Evolutionary conservation across 2,888 invertebrate genomes (phyloP), one percentile per base, ranked within the genome.

Genomic region (Cryptocheilus praepositus): DNA sequence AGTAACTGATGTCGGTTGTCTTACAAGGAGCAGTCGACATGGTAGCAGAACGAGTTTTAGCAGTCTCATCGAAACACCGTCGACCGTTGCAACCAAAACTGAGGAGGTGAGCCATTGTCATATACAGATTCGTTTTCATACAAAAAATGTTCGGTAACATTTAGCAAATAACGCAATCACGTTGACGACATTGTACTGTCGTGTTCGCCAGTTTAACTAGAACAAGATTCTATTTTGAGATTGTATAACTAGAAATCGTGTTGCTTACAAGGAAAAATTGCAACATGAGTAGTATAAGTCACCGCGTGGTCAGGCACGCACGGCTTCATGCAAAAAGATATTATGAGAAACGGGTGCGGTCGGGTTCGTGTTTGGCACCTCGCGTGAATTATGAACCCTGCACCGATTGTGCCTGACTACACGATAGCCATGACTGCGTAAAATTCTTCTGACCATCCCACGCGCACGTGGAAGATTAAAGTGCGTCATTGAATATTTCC

Each of bases 11-110:
- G 84, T 87, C 59, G 87, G 84, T 44, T 80, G 79, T 85, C 80
- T 86, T 56, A 84, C 81, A 43, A 83, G 85, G 91, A 85, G 89
- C 90, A 86, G 88, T 89, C 90, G 87, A 89, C 91, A 92, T 8
- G 93, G 93, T 25, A 94, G 95, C 64, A 90, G 95, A 67, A 92
- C 93, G 52, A 95, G 95, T 70, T 93, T 95, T 76, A 93, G 93
- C 56, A 95, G 95, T 25, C 91, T 95, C 57, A 90, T 91, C 69
- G 93, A 93, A 70, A 86, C 89, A 21, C 88, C 88, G 52, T 79
- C 78, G 44, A 83, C 82, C 4, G 79, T 84, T 21, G 81, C 86
- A 18, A 87, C 88, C 55, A 89, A 89, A 80, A 89, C 89, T 15
- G 91, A 91, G 70, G 91, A 92, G 90, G 94, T 94, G 85, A 91